phyloP scores from a whole-genome alignment of 1,140 invertebrate genomes.

The Bombus polaris region DNA sequence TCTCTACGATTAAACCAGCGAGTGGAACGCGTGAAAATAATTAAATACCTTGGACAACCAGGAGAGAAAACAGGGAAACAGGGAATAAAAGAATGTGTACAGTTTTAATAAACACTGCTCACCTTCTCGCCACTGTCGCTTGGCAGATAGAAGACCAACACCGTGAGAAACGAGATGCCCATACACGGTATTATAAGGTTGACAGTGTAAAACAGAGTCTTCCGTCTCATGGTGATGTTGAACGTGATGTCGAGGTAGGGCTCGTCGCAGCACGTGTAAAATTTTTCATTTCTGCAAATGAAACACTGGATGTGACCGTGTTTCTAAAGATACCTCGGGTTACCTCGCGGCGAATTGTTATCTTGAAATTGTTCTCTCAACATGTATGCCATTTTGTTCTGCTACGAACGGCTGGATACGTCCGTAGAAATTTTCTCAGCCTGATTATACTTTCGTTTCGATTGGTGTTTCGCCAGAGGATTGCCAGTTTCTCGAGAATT shows the following conservation, averaged over 20 bases:
- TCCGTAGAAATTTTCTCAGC: not conserved
- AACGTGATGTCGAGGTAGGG: conserved; percentile 99
- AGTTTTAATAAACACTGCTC: conserved; percentile 65
- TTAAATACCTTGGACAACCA: not conserved
- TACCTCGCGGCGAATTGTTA: too few species aligned
- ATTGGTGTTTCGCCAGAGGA: not conserved
- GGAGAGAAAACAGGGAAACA: not conserved
- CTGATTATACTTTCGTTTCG: not conserved
- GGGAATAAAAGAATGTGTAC: not conserved
- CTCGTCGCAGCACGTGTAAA: conserved; percentile 98
- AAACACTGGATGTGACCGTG: conserved; percentile 11
- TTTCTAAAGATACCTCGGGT: too few species aligned
- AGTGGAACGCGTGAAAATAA: not conserved
- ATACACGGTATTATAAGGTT: conserved; percentile 99
- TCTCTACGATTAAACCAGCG: not conserved
- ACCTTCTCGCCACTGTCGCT: conserved; percentile 99
- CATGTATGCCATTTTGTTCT: too few species aligned
- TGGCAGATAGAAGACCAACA: conserved; percentile 99
- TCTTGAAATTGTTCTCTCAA: too few species aligned
- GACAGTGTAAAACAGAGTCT: conserved; percentile 98
- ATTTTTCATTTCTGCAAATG: conserved; percentile 92
- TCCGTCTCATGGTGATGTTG: conserved; percentile 98
- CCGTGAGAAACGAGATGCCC: conserved; percentile 98
- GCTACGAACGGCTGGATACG: not conserved
- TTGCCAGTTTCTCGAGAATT: not conserved